phyloP scores from a whole-genome alignment of 2,888 invertebrate genomes.

The Cactoblastis cactorum region DNA sequence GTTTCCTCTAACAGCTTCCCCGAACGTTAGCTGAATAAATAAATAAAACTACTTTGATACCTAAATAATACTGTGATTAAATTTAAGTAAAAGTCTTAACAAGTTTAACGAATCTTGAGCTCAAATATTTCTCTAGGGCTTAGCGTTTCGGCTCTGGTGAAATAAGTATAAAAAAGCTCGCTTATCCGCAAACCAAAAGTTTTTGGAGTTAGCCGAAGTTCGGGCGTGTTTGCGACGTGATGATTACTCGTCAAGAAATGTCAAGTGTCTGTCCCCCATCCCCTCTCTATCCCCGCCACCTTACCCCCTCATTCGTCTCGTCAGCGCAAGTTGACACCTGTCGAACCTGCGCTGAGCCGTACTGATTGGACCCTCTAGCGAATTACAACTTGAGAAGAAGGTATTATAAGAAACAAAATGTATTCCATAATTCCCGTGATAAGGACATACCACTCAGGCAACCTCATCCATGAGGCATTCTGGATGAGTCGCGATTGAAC shows the following conservation, averaged over 20 bases:
- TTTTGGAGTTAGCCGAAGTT: slow-evolving; percentile 36
- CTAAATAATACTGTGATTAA: slow-evolving; percentile 8
- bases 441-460: background rate
- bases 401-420: background rate
- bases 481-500: too few relatives aligned
- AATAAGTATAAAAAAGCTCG: slow-evolving; percentile 29
- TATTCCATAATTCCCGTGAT: background rate
- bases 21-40: background rate
- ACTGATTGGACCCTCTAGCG: slow-evolving; percentile 47
- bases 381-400: slow-evolving; percentile 13
- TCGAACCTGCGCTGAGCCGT: slow-evolving; percentile 43
- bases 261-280: slow-evolving; percentile 7
- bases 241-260: slow-evolving; percentile 59
- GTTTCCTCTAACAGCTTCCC: background rate
- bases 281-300: slow-evolving; percentile 26
- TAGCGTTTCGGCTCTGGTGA: slow-evolving; percentile 26
- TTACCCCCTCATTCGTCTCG: slow-evolving; percentile 25
- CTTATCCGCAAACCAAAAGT: slow-evolving; percentile 38
- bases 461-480: too few relatives aligned
- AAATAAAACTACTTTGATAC: background rate
- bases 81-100: slow-evolving; percentile 7
- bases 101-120: slow-evolving; percentile 12
- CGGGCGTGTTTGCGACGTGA: slow-evolving; percentile 49
- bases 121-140: slow-evolving; percentile 31
- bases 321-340: slow-evolving; percentile 49